Evolutionary conservation across 2,797 vertebrate genomes (phyloP).

Genomic region (Leptatherina wallacei): DNA sequence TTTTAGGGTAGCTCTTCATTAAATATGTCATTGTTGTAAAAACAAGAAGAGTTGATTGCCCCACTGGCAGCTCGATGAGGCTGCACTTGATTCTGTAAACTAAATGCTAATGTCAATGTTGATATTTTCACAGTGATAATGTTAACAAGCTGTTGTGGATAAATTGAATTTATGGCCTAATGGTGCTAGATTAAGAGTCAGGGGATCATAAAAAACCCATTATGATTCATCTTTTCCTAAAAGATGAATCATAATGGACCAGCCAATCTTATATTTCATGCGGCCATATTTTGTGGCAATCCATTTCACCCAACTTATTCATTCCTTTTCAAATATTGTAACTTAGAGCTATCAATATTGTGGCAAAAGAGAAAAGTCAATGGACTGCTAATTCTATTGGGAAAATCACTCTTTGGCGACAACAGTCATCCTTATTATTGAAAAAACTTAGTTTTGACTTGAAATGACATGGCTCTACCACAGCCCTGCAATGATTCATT

Average conservation of each 20-base stretch:
- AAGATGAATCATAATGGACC: not conserved
- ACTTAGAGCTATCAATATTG: not conserved
- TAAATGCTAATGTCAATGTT: slow-evolving; percentile 15
- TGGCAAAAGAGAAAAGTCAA: not conserved
- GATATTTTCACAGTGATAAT: slow-evolving; percentile 14
- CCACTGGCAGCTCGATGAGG: slow-evolving; percentile 3
- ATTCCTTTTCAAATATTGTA: slow-evolving; percentile 3
- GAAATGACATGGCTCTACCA: not conserved
- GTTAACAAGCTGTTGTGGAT: slow-evolving; percentile 20
- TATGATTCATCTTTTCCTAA: slow-evolving; percentile 6
- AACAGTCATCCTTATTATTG: not conserved
- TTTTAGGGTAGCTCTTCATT: slow-evolving; percentile 5
- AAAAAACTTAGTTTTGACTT: not conserved
- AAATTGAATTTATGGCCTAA: slow-evolving; percentile 11
- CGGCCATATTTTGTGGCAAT: not conserved
- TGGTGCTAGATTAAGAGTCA: slow-evolving; percentile 12
- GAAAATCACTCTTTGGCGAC: not conserved
- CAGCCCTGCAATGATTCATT: not conserved
- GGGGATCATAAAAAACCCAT: slow-evolving; percentile 9
- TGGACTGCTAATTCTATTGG: not conserved
- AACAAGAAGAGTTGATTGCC: not conserved
- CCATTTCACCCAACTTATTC: not conserved
- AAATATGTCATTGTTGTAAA: slow-evolving; percentile 12
- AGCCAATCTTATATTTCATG: not conserved
- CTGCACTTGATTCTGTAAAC: slow-evolving; percentile 4